Evolutionary conservation across 2,797 vertebrate genomes (phyloP), one percentile per base, ranked within the genome.

Genomic region (Clarias fuscus): DNA sequence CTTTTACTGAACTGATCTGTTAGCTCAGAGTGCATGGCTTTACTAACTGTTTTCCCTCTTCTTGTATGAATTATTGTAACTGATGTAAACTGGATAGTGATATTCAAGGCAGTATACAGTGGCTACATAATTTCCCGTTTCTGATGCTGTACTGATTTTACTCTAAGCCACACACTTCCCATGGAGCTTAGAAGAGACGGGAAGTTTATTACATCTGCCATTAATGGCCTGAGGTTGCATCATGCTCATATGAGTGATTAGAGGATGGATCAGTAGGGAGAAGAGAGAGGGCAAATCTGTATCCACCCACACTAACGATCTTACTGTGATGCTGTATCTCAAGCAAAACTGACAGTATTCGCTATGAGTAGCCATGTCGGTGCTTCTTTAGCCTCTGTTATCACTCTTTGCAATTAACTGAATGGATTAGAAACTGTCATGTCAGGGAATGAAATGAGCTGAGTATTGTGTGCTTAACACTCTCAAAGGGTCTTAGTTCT

Each of bases 221-320:
- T 77, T 79, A 86, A 80, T 59, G 81, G 58, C 75, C 70, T 27
- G 4, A 83, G 62, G 83, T 76, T 59, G 75, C 76, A 33, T 85
- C 88, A 88, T 61, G 72, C 86, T 81, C 85, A 82, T 87, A 81
- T 89, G 20, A 76, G 73, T 88, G 86, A 90, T 89, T 89, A 89
- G 82, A 84, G 87, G 84, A 84, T 64, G 71, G 83, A 85, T 85
- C 73, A 79, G 67, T 43, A 5, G 71, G 83, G 85, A 88, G 70
- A 88, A 20, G 30, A 15, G 82, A 70, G 87, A 84, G 84, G 70
- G 58, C 84, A 82, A 62, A 56, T 6, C 76, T 17, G 59, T 17
- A 82, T 71, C 22, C 56, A 22, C 59, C 61, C 58, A 58, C 87
- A n/a, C 81, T 88, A 88, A 89, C 77, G 84, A 85, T 70, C 65